Percentiles rank a stretch among this genome's conserved stretches.
phyloP scores from a whole-genome alignment of 2,888 invertebrate genomes.

The Autographa pulchrina region DNA sequence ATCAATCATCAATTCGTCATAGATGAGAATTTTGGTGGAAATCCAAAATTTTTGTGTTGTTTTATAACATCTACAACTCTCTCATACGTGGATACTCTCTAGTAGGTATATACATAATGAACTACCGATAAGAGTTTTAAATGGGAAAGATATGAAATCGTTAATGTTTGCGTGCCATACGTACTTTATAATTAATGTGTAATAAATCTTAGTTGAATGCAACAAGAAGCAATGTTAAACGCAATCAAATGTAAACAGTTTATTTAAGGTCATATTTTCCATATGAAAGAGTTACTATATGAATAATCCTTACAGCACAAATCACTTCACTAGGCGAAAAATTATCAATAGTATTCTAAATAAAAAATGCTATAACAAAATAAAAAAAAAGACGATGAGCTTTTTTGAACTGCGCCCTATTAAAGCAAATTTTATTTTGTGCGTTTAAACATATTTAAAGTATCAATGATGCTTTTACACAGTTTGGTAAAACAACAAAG shows the following conservation, averaged over 20 bases:
- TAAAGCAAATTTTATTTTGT: too few relatives aligned
- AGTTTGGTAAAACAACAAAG: too few relatives aligned
- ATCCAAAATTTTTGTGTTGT: not conserved
- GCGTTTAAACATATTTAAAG: too few relatives aligned
- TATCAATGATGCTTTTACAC: too few relatives aligned
- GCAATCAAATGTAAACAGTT: not conserved
- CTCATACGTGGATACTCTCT: not conserved
- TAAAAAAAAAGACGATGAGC: too few relatives aligned
- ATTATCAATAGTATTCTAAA: too few relatives aligned
- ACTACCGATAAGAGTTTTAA: not conserved
- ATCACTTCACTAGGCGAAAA: too few relatives aligned
- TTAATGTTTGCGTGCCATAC: not conserved
- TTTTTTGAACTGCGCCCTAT: too few relatives aligned
- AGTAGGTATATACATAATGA: not conserved
- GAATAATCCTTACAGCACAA: too few relatives aligned
- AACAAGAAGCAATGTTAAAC: slow-evolving; percentile 2
- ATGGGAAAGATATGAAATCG: not conserved
- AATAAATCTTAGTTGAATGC: slow-evolving; percentile 2
- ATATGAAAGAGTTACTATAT: too few relatives aligned
- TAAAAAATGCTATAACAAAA: too few relatives aligned
- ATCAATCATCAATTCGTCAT: too few relatives aligned
- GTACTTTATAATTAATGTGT: not conserved
- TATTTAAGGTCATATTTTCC: not conserved
- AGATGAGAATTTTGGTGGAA: not conserved
- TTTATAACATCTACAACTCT: slow-evolving; percentile 1